Conservation (phyloP, 2,888 invertebrate genomes). For the Polydesmus complanatus region DNA sequence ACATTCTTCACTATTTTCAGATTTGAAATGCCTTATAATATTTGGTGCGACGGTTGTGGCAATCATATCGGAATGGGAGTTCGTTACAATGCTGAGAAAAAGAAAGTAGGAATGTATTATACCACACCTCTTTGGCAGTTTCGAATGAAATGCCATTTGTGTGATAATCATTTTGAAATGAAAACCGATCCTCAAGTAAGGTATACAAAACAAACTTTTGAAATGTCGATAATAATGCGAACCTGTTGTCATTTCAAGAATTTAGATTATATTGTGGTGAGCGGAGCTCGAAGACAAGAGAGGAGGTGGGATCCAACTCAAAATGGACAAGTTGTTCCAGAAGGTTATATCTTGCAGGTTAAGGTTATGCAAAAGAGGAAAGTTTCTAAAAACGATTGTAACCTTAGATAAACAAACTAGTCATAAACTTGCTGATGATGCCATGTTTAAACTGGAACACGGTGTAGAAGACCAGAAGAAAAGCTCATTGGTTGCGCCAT, state of each 20-base stretch:
- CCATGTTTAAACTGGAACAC: conserved; percentile 96
- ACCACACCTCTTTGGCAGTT: conserved; percentile 96
- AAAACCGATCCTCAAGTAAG: conserved; percentile 92
- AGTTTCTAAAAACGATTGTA: not conserved
- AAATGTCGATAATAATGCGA: not conserved
- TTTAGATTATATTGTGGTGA: conserved; percentile 87
- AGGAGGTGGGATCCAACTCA: conserved; percentile 95
- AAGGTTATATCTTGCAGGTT: conserved; percentile 23
- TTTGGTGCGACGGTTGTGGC: conserved; percentile 97
- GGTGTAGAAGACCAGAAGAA: conserved; percentile 60
- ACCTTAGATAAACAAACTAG: conserved; percentile 71
- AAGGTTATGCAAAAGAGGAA: not conserved
- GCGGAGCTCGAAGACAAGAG: conserved; percentile 90
- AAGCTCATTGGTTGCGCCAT: conserved; percentile 54
- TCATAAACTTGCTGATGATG: conserved; percentile 78
- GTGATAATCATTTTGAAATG: conserved; percentile 93
- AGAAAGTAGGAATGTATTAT: conserved; percentile 84
- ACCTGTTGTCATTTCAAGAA: conserved; percentile 48
- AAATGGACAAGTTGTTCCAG: conserved; percentile 60
- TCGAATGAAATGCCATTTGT: conserved; percentile 96
- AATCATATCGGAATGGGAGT: conserved; percentile 99
- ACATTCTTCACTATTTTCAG: conserved; percentile 28
- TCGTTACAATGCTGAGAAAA: conserved; percentile 44
- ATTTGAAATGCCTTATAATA: conserved; percentile 99
- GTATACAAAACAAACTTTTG: not conserved